Percentiles rank a stretch among this genome's conserved stretches.
Conservation (phyloP, 2,888 invertebrate genomes). For the Cheilosia urbana region DNA sequence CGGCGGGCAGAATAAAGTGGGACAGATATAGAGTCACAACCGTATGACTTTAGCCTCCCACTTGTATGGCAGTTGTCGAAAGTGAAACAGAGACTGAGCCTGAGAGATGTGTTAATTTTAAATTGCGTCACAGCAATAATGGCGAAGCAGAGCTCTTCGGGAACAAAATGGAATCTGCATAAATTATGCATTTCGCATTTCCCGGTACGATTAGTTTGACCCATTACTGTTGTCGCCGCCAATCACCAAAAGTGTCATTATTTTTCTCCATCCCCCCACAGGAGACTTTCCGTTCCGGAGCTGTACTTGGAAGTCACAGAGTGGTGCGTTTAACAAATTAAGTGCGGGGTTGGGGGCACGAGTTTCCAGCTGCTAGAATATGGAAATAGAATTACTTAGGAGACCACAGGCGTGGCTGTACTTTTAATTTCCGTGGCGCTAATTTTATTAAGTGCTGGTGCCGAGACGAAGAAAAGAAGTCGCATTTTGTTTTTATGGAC, state of each 20-base stretch:
- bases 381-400: conserved; percentile 57
- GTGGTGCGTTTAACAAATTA: conserved; percentile 33
- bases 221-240: conserved; percentile 13
- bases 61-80: neutral
- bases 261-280: neutral
- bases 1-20: neutral
- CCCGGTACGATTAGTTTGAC: conserved; percentile 50
- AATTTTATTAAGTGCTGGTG: conserved; percentile 67
- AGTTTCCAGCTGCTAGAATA: conserved; percentile 26
- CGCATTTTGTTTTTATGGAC: conserved; percentile 18
- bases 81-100: neutral
- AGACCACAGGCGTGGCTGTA: conserved; percentile 48
- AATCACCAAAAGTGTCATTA: conserved; percentile 38
- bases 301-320: neutral
- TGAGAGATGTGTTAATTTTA: conserved; percentile 20
- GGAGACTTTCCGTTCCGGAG: neutral
- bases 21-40: conserved; percentile 6
- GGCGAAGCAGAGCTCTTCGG: conserved; percentile 21
- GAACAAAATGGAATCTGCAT: conserved; percentile 61
- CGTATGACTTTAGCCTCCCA: conserved; percentile 12
- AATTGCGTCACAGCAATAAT: neutral
- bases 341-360: neutral
- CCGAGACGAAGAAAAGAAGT: conserved; percentile 2
- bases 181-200: conserved; percentile 69
- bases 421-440: conserved; percentile 66